Percentiles rank a stretch among this genome's conserved stretches.
These are phyloP conservation scores for Naja naja DNA, from an alignment of 2,113 vertebrate genomes.

Conservation along the genomic window DNA sequence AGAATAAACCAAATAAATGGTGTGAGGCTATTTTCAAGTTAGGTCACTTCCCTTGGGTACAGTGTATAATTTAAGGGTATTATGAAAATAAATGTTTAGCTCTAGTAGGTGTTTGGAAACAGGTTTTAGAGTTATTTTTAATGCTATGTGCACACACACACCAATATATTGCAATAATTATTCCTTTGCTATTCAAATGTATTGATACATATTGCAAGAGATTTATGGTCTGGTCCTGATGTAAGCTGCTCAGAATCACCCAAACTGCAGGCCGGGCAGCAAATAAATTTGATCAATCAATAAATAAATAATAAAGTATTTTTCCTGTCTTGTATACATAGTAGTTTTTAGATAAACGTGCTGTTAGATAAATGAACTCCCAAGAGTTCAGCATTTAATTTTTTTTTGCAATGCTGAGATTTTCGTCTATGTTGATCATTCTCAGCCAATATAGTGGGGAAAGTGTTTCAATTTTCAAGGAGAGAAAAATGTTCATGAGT, in stretches of 20 bases:
- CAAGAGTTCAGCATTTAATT: not conserved
- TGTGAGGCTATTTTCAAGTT: not conserved
- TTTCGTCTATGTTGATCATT: not conserved
- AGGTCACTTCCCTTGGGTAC: not conserved
- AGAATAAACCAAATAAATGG: conserved; percentile 31
- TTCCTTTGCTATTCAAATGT: not conserved
- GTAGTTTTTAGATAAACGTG: not conserved
- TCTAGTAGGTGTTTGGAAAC: not conserved
- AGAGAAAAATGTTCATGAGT: not conserved
- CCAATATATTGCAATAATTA: not conserved
- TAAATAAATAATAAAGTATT: not conserved
- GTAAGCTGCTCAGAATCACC: not conserved
- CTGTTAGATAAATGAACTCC: not conserved
- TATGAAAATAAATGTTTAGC: not conserved
- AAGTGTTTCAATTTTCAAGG: not conserved
- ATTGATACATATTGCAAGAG: not conserved
- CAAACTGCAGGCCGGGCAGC: not conserved
- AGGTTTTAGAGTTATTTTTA: not conserved
- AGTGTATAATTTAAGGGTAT: conserved; percentile 5
- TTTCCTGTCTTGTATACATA: not conserved
- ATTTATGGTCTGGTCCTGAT: not conserved
- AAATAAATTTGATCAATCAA: not conserved
- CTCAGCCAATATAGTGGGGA: not conserved
- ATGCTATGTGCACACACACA: not conserved
- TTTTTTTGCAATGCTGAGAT: not conserved